Percentiles rank a stretch among this genome's conserved stretches.
Evolutionary conservation across 1,140 invertebrate genomes (phyloP).

Genomic region (Drosophila sulfurigaster): DNA sequence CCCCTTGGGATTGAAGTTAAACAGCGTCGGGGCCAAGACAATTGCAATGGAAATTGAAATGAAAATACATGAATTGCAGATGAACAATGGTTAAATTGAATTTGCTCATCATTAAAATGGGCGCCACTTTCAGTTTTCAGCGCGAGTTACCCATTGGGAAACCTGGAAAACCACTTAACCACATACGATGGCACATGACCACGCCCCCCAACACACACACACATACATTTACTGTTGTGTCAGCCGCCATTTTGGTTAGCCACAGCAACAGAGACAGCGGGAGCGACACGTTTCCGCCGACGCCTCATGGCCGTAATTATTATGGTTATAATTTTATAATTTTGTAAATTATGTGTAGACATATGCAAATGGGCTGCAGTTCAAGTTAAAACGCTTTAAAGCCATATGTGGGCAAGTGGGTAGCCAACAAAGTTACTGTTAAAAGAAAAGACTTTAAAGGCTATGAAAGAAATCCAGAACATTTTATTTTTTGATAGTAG

Average conservation of each 20-base stretch:
- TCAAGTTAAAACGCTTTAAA: slow-evolving; percentile 46
- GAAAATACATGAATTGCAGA: slow-evolving; percentile 78
- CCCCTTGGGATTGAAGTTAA: slow-evolving; percentile 39
- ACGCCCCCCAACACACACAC: slow-evolving; percentile 29
- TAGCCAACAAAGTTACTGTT: neutral
- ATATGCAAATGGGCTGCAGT: slow-evolving; percentile 61
- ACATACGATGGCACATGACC: slow-evolving; percentile 50
- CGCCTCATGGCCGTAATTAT: slow-evolving; percentile 70
- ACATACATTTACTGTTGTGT: slow-evolving; percentile 10
- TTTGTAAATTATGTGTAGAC: slow-evolving; percentile 58
- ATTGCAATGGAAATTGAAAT: slow-evolving; percentile 50
- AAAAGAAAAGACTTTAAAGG: too few species aligned
- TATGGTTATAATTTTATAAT: slow-evolving; percentile 67
- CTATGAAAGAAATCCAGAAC: too few species aligned
- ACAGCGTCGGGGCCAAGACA: slow-evolving; percentile 58
- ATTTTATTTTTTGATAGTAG: too few species aligned
- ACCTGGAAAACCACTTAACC: slow-evolving; percentile 78
- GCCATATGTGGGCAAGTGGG: slow-evolving; percentile 39
- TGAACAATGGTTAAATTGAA: slow-evolving; percentile 78
- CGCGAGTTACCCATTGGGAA: slow-evolving; percentile 40
- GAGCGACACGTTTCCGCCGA: slow-evolving; percentile 25
- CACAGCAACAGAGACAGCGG: slow-evolving; percentile 26
- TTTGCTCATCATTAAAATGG: slow-evolving; percentile 78
- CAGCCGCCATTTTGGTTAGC: slow-evolving; percentile 56
- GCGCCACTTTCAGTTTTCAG: slow-evolving; percentile 54